Evolutionary conservation across 2,888 invertebrate species (phyloP).

Genomic region (Phanerotoma sp.): DNA sequence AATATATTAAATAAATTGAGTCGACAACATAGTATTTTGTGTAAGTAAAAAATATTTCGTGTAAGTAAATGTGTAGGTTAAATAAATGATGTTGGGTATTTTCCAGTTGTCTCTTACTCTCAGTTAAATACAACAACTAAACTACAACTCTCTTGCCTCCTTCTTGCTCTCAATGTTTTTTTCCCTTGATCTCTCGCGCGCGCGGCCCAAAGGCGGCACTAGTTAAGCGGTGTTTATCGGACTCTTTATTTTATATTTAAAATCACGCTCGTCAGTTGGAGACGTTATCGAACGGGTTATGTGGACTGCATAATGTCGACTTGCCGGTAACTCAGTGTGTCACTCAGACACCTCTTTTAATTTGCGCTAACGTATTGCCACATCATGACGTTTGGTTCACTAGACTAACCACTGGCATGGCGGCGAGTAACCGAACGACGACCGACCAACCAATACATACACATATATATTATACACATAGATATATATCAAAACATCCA

Average conservation of each 20-base stretch:
- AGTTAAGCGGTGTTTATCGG: constrained; percentile 1
- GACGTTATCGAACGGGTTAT: constrained; percentile 17
- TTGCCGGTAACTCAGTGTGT: constrained; percentile 9
- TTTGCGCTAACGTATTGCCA: constrained; percentile 55
- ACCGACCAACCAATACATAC: constrained; percentile 26
- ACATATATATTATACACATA: constrained; percentile 34
- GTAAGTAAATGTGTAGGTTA: too few species aligned
- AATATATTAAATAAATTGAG: constrained; percentile 1
- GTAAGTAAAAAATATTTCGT: too few species aligned
- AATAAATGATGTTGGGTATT: constrained; percentile 7
- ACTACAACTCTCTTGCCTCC: constrained; percentile 2
- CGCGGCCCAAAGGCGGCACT: constrained; percentile 12
- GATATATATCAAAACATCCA: not conserved
- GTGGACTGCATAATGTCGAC: constrained; percentile 2
- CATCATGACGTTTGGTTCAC: constrained; percentile 58
- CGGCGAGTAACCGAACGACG: constrained; percentile 40
- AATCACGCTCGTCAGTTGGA: constrained; percentile 10
- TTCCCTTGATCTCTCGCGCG: constrained; percentile 12
- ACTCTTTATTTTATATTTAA: not conserved
- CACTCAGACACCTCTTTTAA: constrained; percentile 35
- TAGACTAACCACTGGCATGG: constrained; percentile 55
- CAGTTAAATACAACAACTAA: too few species aligned
- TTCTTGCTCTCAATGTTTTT: constrained; percentile 7
- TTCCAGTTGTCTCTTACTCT: constrained; percentile 1
- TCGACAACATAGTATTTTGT: too few species aligned